Evolutionary conservation across 37 sponge, comb jelly and placozoan genomes (phyloP).

Genomic region (Haliclona indistincta): DNA sequence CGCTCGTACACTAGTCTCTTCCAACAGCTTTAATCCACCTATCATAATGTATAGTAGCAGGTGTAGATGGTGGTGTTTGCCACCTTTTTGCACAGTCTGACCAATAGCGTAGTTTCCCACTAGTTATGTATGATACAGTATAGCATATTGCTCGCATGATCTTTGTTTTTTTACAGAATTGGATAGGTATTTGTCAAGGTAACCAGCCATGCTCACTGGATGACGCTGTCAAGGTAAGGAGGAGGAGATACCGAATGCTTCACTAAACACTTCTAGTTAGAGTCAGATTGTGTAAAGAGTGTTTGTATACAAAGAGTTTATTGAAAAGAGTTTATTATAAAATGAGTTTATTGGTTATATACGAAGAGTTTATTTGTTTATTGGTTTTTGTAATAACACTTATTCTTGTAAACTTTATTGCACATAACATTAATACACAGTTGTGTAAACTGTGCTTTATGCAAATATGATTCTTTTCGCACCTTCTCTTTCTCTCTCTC

Average conservation of each 20-base stretch:
- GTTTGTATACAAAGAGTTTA: too few species aligned
- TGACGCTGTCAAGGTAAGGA: slow-evolving; percentile 54
- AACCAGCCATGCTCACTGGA: slow-evolving; percentile 50
- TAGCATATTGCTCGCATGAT: too few species aligned
- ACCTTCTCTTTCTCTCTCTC: background rate
- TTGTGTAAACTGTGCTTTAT: too few species aligned
- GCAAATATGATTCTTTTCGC: background rate
- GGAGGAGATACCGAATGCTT: background rate
- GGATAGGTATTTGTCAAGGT: slow-evolving; percentile 76
- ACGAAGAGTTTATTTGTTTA: background rate
- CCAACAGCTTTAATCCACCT: too few species aligned
- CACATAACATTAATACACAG: too few species aligned
- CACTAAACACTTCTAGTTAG: background rate
- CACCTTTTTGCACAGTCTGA: too few species aligned
- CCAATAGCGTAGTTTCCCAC: too few species aligned
- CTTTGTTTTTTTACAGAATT: slow-evolving; percentile 28
- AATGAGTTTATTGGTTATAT: slow-evolving; percentile 10
- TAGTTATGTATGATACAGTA: too few species aligned
- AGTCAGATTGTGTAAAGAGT: too few species aligned
- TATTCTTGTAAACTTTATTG: background rate
- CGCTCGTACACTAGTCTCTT: too few species aligned
- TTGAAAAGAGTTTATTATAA: slow-evolving; percentile 24
- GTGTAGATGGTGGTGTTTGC: too few species aligned
- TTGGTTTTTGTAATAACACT: background rate
- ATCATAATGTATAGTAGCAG: too few species aligned